These are phyloP conservation scores for Dufourea novaeangliae DNA, from an alignment of 1,140 invertebrate genomes.

Conservation along the genomic window DNA sequence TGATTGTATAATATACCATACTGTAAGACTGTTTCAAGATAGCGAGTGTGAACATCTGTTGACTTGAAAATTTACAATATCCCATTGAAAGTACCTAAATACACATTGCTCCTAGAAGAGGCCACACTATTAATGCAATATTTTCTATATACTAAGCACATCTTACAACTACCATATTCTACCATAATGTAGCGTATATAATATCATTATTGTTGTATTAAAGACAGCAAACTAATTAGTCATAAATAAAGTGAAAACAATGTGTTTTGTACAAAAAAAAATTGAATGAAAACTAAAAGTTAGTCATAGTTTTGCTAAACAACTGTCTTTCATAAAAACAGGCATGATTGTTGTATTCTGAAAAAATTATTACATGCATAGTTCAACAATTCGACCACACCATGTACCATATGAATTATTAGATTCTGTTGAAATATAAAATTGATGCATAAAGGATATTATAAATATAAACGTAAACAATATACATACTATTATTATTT, in stretches of 20 bases:
- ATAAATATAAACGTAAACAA: not conserved
- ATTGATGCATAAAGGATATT: not conserved
- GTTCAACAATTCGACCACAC: not conserved
- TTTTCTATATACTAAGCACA: conserved; percentile 9
- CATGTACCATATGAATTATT: not conserved
- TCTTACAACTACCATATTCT: conserved; percentile 7
- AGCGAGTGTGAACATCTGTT: conserved; percentile 26
- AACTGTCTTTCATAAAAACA: not conserved
- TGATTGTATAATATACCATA: not conserved
- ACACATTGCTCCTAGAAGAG: conserved; percentile 41
- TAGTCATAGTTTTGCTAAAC: not conserved
- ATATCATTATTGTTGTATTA: not conserved
- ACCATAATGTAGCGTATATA: not conserved
- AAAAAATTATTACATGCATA: not conserved
- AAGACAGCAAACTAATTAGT: not conserved
- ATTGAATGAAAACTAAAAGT: not conserved
- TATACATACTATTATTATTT: conserved; percentile 9
- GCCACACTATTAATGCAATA: conserved; percentile 30
- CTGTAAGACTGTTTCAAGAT: not conserved
- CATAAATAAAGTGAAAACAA: not conserved
- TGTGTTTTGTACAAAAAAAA: not conserved
- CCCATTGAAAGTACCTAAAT: conserved; percentile 22
- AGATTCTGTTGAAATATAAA: not conserved
- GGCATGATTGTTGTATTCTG: not conserved
- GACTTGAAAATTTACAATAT: conserved; percentile 1